Conservation (phyloP, 2,797 vertebrate species). For the Microctenopoma stevenorrisi region DNA sequence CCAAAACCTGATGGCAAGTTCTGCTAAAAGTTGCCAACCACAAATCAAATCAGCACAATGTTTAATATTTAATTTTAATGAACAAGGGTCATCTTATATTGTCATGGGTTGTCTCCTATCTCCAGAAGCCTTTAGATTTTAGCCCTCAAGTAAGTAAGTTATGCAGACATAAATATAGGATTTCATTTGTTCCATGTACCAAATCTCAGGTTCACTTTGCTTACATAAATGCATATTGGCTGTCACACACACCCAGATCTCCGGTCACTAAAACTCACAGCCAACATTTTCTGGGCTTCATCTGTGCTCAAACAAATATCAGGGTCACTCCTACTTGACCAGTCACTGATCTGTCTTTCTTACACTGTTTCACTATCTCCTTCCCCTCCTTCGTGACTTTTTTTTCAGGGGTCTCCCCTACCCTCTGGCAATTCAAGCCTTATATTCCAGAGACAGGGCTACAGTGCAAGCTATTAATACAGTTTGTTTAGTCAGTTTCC, state of each 20-base stretch:
- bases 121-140: constrained; percentile 62
- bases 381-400: constrained; percentile 22
- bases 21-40: constrained; percentile 31
- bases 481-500: constrained; percentile 91
- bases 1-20: constrained; percentile 29
- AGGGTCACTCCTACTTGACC: constrained; percentile 29
- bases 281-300: constrained; percentile 42
- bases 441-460: constrained; percentile 84
- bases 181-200: constrained; percentile 84
- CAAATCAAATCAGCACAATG: constrained; percentile 45
- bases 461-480: constrained; percentile 86
- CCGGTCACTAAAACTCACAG: constrained; percentile 20
- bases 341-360: constrained; percentile 32
- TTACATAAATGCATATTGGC: constrained; percentile 72
- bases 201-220: constrained; percentile 78
- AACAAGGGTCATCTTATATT: constrained; percentile 49
- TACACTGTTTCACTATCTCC: constrained; percentile 14
- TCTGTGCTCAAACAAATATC: constrained; percentile 57
- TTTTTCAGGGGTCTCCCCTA: constrained; percentile 82
- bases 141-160: constrained; percentile 56
- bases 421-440: constrained; percentile 84
- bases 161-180: constrained; percentile 77
- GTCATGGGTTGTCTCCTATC: constrained; percentile 63
- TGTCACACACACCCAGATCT: constrained; percentile 51
- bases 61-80: constrained; percentile 69